Percentiles rank a stretch among this genome's conserved stretches.
Evolutionary conservation across 2,797 vertebrate genomes (phyloP).

Genomic region (Hemibagrus guttatus): DNA sequence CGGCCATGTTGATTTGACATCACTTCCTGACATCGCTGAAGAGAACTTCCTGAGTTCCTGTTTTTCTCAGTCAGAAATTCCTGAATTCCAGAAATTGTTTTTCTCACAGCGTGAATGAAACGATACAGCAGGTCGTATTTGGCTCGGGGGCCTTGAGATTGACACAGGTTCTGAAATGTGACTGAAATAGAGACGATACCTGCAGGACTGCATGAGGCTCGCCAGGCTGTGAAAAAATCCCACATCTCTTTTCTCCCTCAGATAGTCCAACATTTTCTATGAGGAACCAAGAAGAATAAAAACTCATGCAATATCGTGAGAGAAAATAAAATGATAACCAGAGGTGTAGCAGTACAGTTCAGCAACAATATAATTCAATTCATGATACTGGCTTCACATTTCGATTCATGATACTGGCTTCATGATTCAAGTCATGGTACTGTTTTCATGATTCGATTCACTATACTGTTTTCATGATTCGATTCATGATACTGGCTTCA

Average conservation of each 20-base stretch:
- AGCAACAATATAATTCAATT: neutral
- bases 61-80: neutral
- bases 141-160: neutral
- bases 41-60: neutral
- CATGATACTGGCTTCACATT: neutral
- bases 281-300: constrained; percentile 53
- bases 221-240: constrained; percentile 93
- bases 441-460: neutral
- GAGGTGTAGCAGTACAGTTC: neutral
- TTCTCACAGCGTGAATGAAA: neutral
- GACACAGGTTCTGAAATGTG: neutral
- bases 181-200: constrained; percentile 69
- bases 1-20: neutral
- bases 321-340: neutral
- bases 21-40: neutral
- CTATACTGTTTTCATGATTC: neutral
- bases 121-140: neutral
- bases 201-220: constrained; percentile 90
- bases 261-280: constrained; percentile 95
- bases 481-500: neutral
- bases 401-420: neutral
- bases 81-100: no score
- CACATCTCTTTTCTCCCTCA: constrained; percentile 89
- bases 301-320: neutral
- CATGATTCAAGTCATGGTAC: neutral